Base-by-base conservation (phyloP, 2,797 vertebrate species). In the Mycteria americana region DNA sequence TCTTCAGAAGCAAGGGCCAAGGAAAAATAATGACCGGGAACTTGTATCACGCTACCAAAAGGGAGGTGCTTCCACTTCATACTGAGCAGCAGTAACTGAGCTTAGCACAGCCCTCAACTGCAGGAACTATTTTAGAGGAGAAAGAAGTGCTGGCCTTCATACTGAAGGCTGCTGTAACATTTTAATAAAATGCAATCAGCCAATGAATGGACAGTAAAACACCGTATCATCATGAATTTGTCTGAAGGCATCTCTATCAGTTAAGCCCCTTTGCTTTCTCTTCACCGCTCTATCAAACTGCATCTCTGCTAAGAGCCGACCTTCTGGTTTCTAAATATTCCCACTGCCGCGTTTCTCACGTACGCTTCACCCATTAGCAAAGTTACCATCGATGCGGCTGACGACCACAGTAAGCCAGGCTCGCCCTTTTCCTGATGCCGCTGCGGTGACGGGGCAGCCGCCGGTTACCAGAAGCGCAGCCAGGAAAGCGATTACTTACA, bases 351-450 rank as follows among this genome's bases (percentile, higher is more conserved):
- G 1, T 43, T 28, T 39, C 83, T 41, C 73, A 59, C 10, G 6
- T 13, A 25, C 3, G 0, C 54, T 51, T 63, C 31, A 1, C 63
- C n/a, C 69, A 6, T 19, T 12, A 59, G 56, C 77, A n/a, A 18
- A 28, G 77, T 7, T 5, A 56, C 22, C 6, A 1, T 1, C 4
- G 9, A 6, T 4, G 59, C 4, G 4, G n/a, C 10, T 3, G 68
- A 46, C 1, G 8, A 27, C 9, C 2, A 3, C 39, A 10, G 33
- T 2, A 7, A 56, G 39, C 41, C 56, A 19, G 31, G 3, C 63
- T 18, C 31, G 39, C 68, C 43, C 79, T 19, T 13, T 6, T 10
- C 69, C 63, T 4, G 41, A 3, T 24, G 63, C 54, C 7, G 4
- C 54, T 15, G 59, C 4, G 4, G 59, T 16, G 67, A 35, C 7